Evolutionary conservation across 2,888 invertebrate genomes (phyloP), one percentile per base, ranked within the genome.

Genomic region (Ormyrus rosae): DNA sequence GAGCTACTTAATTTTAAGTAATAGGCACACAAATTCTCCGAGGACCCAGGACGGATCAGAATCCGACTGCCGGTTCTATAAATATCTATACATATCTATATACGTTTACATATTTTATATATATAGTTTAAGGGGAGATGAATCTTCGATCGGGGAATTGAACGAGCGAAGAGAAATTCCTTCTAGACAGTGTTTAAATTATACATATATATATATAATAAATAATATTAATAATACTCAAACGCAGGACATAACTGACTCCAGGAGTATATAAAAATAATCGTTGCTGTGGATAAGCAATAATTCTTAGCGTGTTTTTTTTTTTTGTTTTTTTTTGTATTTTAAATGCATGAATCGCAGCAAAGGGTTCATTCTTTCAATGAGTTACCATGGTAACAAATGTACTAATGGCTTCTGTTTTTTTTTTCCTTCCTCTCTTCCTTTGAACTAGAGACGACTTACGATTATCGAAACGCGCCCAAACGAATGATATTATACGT

Each of bases 301-400:
- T 34, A 34, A 34, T 34, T 34, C 34, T 34, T 34, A 34, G 34
- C 34, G 34, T 34, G 34, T 34, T 34, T 34, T 34, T 34, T 19
- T 19, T 65, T 55, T 58, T 61, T 73, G 11, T 64, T 74, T 50
- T 13, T 60, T 2, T 75, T 69, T 68, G 63, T 73, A 69, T 56
- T 69, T 67, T 56, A 70, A 60, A 64, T 63, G 50, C 48, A 55
- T 74, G 73, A 74, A 76, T 71, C 75, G 48, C 51, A 72, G 10
- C 13, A 68, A 60, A 70, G 19, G 55, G 46, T 79, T 76, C 63
- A 76, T 71, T 78, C 65, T 63, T 10, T 78, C 56, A 77, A 80
- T 72, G 78, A 82, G 82, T 82, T 82, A 82, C 81, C 82, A 81
- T 82, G 81, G 81, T 82, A 82, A 82, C 82, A 79, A 73, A 61